Conservation (phyloP, 2,113 vertebrate species). For the Andinoacara biseriatus region DNA sequence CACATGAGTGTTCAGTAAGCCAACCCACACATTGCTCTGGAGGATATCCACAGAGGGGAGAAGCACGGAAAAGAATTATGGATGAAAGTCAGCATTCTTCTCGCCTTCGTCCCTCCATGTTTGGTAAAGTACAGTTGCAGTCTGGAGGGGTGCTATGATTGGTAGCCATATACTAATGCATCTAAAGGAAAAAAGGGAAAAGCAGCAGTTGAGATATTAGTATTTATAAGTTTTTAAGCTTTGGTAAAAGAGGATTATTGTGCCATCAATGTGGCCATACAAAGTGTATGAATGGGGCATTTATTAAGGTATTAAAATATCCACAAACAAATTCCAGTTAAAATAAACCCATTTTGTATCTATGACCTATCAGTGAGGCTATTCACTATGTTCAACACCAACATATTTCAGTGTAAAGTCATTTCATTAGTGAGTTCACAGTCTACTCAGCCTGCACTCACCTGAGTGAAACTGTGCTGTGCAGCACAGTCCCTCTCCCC, state of each 20-base stretch:
- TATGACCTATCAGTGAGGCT: too few relatives aligned
- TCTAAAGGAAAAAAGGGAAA: conserved; percentile 59
- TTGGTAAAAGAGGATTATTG: too few relatives aligned
- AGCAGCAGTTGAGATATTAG: conserved; percentile 16
- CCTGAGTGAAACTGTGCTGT: conserved; percentile 76
- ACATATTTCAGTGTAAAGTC: too few relatives aligned
- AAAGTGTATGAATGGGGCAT: not conserved
- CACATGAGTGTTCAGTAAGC: conserved; percentile 46
- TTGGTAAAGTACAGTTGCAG: conserved; percentile 61
- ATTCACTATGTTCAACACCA: too few relatives aligned
- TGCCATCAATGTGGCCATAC: not conserved
- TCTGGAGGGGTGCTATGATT: conserved; percentile 47
- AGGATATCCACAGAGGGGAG: conserved; percentile 57
- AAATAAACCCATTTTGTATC: too few relatives aligned
- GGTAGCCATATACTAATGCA: conserved; percentile 64
- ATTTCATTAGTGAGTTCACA: not conserved
- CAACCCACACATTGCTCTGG: conserved; percentile 54
- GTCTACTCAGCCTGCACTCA: conserved; percentile 43
- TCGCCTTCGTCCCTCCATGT: conserved; percentile 56
- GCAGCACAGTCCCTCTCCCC: conserved; percentile 83
- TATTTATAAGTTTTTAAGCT: not conserved
- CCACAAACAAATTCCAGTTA: too few relatives aligned
- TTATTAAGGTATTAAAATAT: not conserved
- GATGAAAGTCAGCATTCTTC: conserved; percentile 67
- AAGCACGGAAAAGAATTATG: conserved; percentile 37